phyloP scores from a whole-genome alignment of 2,797 vertebrate species.

The Labroides dimidiatus region DNA sequence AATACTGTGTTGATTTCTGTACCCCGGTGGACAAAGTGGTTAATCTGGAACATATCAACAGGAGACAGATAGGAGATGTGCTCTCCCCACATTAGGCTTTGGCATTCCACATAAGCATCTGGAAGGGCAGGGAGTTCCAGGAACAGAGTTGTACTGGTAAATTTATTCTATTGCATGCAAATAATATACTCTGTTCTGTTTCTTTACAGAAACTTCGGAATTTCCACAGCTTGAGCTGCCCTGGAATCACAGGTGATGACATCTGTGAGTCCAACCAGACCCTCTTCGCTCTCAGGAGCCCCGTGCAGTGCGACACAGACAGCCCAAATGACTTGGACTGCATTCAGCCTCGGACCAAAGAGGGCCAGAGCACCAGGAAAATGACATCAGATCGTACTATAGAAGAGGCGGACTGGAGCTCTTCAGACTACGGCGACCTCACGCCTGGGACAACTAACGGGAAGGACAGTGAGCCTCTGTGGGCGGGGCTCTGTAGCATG shows the following conservation, averaged over 20 bases:
- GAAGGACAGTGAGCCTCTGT: constrained; percentile 76
- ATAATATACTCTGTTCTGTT: not conserved
- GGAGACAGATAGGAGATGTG: too few relatives aligned
- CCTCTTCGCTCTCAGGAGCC: constrained; percentile 51
- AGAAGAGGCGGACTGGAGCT: constrained; percentile 79
- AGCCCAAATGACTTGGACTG: constrained; percentile 37
- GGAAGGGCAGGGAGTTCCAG: too few relatives aligned
- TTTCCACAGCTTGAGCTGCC: constrained; percentile 86
- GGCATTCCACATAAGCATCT: too few relatives aligned
- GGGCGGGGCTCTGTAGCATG: constrained; percentile 77
- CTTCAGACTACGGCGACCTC: constrained; percentile 59
- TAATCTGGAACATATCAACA: too few relatives aligned
- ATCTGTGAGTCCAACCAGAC: constrained; percentile 57
- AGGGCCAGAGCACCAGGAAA: constrained; percentile 37
- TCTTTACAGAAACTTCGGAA: constrained; percentile 81
- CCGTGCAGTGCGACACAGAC: constrained; percentile 36
- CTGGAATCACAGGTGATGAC: constrained; percentile 74
- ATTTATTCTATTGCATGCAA: too few relatives aligned
- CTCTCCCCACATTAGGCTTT: too few relatives aligned
- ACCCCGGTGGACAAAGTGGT: too few relatives aligned
- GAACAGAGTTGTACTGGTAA: too few relatives aligned
- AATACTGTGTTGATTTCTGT: too few relatives aligned
- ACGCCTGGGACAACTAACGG: constrained; percentile 47
- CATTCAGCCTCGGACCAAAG: constrained; percentile 56
- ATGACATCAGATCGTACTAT: constrained; percentile 75